Evolutionary conservation across 37 sponge, comb jelly and placozoan genomes (phyloP).

Genomic region (Sycon ciliatum): DNA sequence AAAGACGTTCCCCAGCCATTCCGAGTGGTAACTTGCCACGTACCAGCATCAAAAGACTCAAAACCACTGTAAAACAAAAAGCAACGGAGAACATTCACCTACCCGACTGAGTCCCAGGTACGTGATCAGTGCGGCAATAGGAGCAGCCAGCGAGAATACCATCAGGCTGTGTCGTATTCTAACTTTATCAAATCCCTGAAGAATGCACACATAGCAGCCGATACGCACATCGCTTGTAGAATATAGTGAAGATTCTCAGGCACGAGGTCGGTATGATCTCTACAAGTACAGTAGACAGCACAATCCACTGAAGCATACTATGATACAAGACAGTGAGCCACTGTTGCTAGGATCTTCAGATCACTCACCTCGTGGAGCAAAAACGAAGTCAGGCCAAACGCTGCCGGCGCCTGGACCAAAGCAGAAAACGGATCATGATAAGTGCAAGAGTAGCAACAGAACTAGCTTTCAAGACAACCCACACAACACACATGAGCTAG

Average conservation of each 20-base stretch:
- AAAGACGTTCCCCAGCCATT: no score
- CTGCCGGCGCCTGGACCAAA: conserved; percentile 78
- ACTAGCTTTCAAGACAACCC: background rate
- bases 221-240: conserved; percentile 1
- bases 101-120: conserved; percentile 70
- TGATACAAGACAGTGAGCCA: background rate
- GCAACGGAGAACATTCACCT: conserved; percentile 6
- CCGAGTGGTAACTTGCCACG: no score
- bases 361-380: conserved; percentile 84
- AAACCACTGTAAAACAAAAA: background rate
- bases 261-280: no score
- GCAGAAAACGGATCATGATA: background rate
- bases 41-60: no score
- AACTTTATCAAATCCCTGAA: conserved; percentile 66
- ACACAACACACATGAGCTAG: background rate
- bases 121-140: conserved; percentile 64
- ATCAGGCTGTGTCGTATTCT: conserved; percentile 68
- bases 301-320: background rate
- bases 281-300: background rate
- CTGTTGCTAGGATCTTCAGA: no score
- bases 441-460: background rate
- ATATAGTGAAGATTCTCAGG: no score
- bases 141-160: conserved; percentile 82
- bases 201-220: background rate
- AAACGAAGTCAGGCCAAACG: conserved; percentile 92